Conservation (phyloP, 2,797 vertebrate species). For the Ambastaia sidthimunki region DNA sequence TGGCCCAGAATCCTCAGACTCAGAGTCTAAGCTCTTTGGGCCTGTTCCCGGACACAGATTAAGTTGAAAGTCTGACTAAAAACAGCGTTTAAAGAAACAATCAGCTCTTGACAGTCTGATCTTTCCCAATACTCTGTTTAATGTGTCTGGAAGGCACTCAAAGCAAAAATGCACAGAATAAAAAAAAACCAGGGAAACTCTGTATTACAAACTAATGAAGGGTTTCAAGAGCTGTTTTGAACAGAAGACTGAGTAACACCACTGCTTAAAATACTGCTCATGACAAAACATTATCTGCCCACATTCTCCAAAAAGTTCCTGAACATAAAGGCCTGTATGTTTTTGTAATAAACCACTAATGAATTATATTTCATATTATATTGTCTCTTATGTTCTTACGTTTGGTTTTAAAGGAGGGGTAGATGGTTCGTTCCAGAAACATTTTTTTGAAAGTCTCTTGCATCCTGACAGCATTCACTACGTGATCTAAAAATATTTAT, state of each 20-base stretch:
- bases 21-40: slow-evolving; percentile 29
- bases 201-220: neutral
- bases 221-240: neutral
- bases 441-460: too few relatives aligned
- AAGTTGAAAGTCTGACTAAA: slow-evolving; percentile 37
- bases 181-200: neutral
- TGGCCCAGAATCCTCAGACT: slow-evolving; percentile 30
- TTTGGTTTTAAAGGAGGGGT: too few relatives aligned
- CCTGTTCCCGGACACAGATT: slow-evolving; percentile 37
- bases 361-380: neutral
- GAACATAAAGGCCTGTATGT: neutral
- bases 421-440: too few relatives aligned
- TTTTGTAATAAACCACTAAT: neutral
- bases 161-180: neutral
- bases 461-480: too few relatives aligned
- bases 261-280: neutral
- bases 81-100: slow-evolving; percentile 34
- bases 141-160: slow-evolving; percentile 12
- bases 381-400: neutral
- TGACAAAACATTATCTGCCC: neutral
- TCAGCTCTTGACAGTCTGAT: slow-evolving; percentile 32
- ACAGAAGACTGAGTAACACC: neutral
- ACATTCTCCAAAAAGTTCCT: neutral
- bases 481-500: too few relatives aligned
- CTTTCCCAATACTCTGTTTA: slow-evolving; percentile 17